Conservation (phyloP, 2,113 vertebrate genomes). For the Riparia riparia region DNA sequence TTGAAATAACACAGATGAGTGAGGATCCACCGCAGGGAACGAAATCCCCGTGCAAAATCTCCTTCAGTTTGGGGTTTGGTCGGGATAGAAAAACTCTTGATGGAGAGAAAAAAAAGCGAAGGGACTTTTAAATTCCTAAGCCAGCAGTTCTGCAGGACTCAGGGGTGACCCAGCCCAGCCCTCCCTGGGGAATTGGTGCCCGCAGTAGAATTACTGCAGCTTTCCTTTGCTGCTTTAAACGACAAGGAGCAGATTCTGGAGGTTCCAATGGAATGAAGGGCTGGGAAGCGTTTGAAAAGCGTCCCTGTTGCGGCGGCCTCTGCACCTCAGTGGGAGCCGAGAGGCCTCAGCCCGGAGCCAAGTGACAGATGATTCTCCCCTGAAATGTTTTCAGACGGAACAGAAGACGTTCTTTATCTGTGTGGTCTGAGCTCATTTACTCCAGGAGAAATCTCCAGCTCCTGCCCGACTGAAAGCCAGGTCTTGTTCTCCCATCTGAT, state of each 20-base stretch:
- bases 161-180: neutral
- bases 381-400: constrained; percentile 74
- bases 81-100: neutral
- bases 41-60: neutral
- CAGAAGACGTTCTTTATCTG: constrained; percentile 92
- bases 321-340: constrained; percentile 59
- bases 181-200: neutral
- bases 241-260: neutral
- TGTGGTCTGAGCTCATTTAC: constrained; percentile 88
- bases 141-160: neutral
- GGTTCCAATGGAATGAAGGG: neutral
- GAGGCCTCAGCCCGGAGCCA: constrained; percentile 51
- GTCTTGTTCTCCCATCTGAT: constrained; percentile 90
- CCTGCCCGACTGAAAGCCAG: constrained; percentile 84
- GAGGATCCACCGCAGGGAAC: neutral
- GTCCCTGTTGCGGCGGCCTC: constrained; percentile 31
- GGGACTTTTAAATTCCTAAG: accelerated
- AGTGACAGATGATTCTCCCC: constrained; percentile 78
- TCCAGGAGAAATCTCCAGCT: constrained; percentile 71
- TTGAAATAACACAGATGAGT: accelerated
- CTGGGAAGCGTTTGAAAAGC: constrained; percentile 53
- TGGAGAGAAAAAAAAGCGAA: neutral
- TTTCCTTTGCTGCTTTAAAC: neutral
- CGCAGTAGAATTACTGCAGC: neutral
- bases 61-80: neutral